A percentile compares a stretch with the other conserved stretches of the same genome.
Evolutionary conservation across 2,888 invertebrate genomes (phyloP).

Genomic region (Drosophila barbarae): DNA sequence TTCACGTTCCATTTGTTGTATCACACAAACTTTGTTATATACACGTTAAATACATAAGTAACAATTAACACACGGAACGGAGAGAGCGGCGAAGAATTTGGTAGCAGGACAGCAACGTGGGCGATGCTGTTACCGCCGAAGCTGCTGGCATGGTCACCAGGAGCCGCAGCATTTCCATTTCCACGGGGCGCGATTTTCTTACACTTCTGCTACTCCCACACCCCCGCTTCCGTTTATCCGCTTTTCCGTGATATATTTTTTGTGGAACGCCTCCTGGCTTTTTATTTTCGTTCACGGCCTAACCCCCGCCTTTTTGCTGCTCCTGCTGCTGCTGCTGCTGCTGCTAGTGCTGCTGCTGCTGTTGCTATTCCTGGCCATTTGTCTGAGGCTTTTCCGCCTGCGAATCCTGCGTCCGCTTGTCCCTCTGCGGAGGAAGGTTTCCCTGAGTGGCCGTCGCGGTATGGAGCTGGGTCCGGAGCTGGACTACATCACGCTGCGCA

Average conservation of each 20-base stretch:
- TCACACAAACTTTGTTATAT: slow-evolving; percentile 56
- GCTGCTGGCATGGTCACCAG: slow-evolving; percentile 38
- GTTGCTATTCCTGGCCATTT: slow-evolving; percentile 45
- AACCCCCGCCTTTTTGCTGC: slow-evolving; percentile 9
- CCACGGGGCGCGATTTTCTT: slow-evolving; percentile 26
- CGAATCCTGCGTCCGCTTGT: slow-evolving; percentile 27
- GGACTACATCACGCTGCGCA: slow-evolving; percentile 62
- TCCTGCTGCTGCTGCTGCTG: slow-evolving; percentile 19
- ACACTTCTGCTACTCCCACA: slow-evolving; percentile 1
- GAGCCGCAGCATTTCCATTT: slow-evolving; percentile 56
- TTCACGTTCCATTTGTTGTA: slow-evolving; percentile 43
- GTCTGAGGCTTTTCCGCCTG: slow-evolving; percentile 34
- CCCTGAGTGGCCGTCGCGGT: slow-evolving; percentile 64
- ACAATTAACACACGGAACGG: slow-evolving; percentile 68
- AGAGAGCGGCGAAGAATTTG: slow-evolving; percentile 26
- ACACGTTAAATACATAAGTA: slow-evolving; percentile 66
- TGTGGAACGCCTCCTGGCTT: slow-evolving; percentile 18
- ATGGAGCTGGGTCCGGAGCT: slow-evolving; percentile 16
- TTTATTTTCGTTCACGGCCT: slow-evolving; percentile 37
- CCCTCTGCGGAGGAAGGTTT: slow-evolving; percentile 54
- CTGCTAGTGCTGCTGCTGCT: slow-evolving; percentile 27
- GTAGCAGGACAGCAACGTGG: slow-evolving; percentile 18
- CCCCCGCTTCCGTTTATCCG: slow-evolving; percentile 4
- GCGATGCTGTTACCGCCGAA: slow-evolving; percentile 33
- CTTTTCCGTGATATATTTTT: slow-evolving; percentile 7